Conservation (phyloP, 2,113 vertebrate species). For the Physeter macrocephalus region DNA sequence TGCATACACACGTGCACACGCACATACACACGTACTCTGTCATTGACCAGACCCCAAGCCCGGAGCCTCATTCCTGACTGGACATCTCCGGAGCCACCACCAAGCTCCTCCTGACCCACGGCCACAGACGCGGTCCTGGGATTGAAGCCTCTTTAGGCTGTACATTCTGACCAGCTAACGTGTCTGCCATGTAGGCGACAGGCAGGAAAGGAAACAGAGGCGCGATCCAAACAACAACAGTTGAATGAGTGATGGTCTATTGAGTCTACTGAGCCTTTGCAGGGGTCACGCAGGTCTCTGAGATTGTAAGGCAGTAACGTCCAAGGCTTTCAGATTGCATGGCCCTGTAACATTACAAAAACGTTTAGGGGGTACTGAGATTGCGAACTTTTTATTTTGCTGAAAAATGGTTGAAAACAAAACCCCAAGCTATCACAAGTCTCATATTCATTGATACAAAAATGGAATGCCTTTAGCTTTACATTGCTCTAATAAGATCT, state of each 20-base stretch:
- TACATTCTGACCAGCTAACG: neutral
- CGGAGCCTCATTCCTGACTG: neutral
- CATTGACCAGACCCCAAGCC: neutral
- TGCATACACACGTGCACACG: accelerated
- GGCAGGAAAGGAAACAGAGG: neutral
- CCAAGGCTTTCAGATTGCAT: neutral
- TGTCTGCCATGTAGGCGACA: neutral
- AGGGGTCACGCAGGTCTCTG: neutral
- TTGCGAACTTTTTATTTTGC: neutral
- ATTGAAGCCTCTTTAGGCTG: neutral
- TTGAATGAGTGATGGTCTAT: neutral
- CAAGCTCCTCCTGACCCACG: neutral
- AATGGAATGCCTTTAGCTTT: neutral
- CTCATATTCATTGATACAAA: neutral
- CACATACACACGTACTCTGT: neutral
- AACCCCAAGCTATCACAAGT: neutral
- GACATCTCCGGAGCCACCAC: too few species aligned
- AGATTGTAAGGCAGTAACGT: neutral
- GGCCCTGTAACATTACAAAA: neutral
- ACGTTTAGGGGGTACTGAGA: neutral
- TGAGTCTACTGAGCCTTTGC: neutral
- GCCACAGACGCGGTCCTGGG: neutral
- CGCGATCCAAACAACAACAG: neutral
- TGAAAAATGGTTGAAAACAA: neutral
- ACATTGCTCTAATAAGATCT: neutral